Conservation (phyloP, 2,797 vertebrate genomes). For the Peromyscus attwateri region DNA sequence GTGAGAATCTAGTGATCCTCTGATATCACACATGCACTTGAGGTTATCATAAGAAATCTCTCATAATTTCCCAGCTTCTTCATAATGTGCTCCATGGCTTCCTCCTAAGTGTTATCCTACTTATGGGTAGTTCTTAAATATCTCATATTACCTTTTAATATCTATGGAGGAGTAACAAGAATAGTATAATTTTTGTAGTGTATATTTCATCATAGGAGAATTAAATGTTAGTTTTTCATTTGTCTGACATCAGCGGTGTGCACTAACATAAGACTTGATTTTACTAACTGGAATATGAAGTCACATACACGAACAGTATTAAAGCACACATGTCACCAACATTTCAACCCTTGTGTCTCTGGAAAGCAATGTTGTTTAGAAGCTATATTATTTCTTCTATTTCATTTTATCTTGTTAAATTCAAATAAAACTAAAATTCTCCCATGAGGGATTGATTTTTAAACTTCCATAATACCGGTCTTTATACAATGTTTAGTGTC, state of each 20-base stretch:
- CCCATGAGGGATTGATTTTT: not conserved
- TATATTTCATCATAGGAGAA: conserved; percentile 23
- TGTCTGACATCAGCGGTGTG: not conserved
- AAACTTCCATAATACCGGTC: not conserved
- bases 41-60: not conserved
- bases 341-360: not conserved
- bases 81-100: not conserved
- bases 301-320: not conserved
- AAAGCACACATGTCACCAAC: not conserved
- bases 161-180: conserved; percentile 6
- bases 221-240: not conserved
- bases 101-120: not conserved
- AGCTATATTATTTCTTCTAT: not conserved
- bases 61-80: not conserved
- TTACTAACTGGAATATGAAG: not conserved
- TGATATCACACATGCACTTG: not conserved
- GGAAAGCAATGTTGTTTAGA: not conserved
- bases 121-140: not conserved
- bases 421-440: conserved; percentile 54
- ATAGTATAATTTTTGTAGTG: not conserved
- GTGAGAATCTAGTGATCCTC: not conserved
- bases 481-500: conserved; percentile 20
- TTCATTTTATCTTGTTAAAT: conserved; percentile 39
- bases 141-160: not conserved
- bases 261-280: not conserved